phyloP scores from a whole-genome alignment of 2,797 vertebrate genomes.

The Hoplostethus mediterraneus region DNA sequence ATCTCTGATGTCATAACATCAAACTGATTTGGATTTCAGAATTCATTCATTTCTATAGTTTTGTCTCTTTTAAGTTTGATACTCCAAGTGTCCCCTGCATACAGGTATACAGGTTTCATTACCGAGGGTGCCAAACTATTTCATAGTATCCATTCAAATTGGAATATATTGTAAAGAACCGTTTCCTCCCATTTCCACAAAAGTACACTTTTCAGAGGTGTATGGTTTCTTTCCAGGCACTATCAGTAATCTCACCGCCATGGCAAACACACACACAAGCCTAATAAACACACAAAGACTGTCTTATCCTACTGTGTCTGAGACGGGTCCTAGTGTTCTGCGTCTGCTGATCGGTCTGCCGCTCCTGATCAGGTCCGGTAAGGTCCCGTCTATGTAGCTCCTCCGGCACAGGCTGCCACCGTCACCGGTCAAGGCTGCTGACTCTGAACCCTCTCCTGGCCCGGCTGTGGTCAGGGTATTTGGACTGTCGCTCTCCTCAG shows the following conservation, averaged over 20 bases:
- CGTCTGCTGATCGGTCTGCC: constrained; percentile 77
- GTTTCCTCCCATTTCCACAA: background rate
- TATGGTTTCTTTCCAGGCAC: background rate
- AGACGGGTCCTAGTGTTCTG: constrained; percentile 81
- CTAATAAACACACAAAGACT: background rate
- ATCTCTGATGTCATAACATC: background rate
- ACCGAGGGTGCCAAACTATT: constrained; percentile 1
- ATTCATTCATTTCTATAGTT: background rate
- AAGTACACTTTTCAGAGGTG: background rate
- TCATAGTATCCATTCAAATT: background rate
- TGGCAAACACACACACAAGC: constrained; percentile 1
- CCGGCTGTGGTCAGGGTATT: constrained; percentile 35
- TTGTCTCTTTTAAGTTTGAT: background rate
- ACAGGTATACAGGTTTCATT: constrained; percentile 39
- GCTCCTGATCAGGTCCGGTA: constrained; percentile 82
- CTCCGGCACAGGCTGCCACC: constrained; percentile 30
- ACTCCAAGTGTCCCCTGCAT: constrained; percentile 14
- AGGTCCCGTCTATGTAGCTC: constrained; percentile 55
- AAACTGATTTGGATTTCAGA: background rate
- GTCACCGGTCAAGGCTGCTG: background rate
- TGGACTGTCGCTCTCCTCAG: constrained; percentile 58
- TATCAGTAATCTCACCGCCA: background rate
- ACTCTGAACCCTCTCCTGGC: constrained; percentile 9
- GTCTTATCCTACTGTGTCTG: constrained; percentile 75
- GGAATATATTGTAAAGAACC: background rate